Conservation (phyloP, 1,140 invertebrate genomes). For the Sitobion miscanthi region DNA sequence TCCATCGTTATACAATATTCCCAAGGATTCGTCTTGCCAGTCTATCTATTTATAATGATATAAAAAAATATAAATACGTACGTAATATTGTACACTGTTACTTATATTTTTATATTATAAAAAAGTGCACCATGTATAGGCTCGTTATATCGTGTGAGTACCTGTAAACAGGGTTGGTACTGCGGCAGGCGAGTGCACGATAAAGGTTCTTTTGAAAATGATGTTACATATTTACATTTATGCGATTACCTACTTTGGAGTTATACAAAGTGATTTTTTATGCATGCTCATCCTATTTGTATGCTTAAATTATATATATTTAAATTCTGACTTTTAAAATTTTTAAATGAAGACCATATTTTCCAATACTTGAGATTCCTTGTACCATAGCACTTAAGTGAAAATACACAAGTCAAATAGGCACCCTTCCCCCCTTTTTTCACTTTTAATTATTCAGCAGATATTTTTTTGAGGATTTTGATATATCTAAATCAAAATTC, state of each 20-base stretch:
- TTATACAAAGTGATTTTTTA: not conserved
- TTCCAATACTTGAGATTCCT: no score
- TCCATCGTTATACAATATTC: not conserved
- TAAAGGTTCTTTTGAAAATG: not conserved
- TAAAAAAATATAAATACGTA: not conserved
- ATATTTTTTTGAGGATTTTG: no score
- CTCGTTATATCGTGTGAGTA: not conserved
- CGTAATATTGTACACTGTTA: not conserved
- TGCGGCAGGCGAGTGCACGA: not conserved
- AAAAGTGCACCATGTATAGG: not conserved
- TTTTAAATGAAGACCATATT: no score
- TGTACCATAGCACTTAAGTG: no score
- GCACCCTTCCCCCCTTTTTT: no score
- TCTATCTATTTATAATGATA: not conserved
- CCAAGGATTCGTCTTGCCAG: not conserved
- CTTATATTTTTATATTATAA: not conserved
- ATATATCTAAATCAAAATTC: no score
- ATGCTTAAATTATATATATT: no score
- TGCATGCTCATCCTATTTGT: no score
- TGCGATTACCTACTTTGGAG: not conserved
- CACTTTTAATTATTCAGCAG: no score
- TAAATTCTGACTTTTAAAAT: no score
- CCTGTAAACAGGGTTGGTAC: not conserved
- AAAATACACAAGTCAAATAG: no score
- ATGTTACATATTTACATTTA: not conserved